Base-by-base conservation (phyloP, 2,888 invertebrate genomes). In the Petrophora chlorosata region DNA sequence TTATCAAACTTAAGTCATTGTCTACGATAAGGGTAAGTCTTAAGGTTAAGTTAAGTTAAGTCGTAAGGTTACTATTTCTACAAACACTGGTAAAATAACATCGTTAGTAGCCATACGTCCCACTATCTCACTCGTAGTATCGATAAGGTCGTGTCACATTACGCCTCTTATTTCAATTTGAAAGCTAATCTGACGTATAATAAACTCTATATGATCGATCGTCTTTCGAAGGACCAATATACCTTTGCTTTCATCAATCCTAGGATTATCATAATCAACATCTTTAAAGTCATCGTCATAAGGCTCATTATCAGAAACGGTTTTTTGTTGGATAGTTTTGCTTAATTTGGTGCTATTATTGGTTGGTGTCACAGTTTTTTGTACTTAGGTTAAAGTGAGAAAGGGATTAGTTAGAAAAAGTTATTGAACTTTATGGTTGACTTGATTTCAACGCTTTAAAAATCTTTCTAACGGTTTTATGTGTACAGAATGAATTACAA, bases 151-250 rank as follows among this genome's bases (percentile, higher is more conserved):
- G 76, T 74, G 79, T 84, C 81, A 76, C 67, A 74, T 84, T 81
- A 79, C 76, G 65, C 67, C 63, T 71, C 70, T 40, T 57, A 68
- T 63, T 73, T 68, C 68, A 70, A 71, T 70, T 72, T 67, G 73
- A 78, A 80, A 83, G 76, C 70, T 83, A 83, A 86, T 84, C 83
- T 73, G 82, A 84, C 82, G 60, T 75, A 71, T 76, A 79, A 40
- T 79, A 79, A 75, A 77, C 67, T 75, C 65, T 67, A 61, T 73
- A 76, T 83, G 86, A 86, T 84, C 73, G 85, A 85, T 85, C 68
- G 75, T 67, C 51, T 55, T 55, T 46, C 58, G 38, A 61, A 58
- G 41, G 65, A 35, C 44, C 70, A 61, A 63, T 52, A 9, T 60
- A 49, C 23, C 16, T 44, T 40, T 55, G 42, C 45, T 39, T 33